Base-by-base conservation (phyloP, 1,140 invertebrate species). In the Cydia pomonella region DNA sequence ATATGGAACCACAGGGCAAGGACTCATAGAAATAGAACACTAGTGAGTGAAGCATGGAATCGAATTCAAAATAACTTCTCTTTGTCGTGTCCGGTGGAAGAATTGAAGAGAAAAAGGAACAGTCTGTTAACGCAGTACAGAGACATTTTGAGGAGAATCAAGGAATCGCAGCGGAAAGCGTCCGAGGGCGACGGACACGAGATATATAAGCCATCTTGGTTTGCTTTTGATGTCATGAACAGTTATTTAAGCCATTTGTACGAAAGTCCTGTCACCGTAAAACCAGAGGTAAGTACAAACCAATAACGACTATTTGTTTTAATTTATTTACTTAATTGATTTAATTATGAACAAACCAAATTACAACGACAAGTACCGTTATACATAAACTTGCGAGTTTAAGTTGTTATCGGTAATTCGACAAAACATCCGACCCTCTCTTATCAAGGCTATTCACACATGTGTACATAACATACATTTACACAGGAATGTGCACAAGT, bases 211-310 rank as follows among this genome's bases (percentile, higher is more conserved):
- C 81, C 80, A 50, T 38, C 78, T 59, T 84, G 78, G 83, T 84
- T 84, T 63, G 82, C 80, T 29, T 84, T 76, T 73, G 75, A 82
- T n/a, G 72, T 73, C 50, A 82, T 84, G 81, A 77, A 84, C 50
- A 47, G 47, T 50, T 83, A 78, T 74, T 75, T 84, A 59, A 72
- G 75, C 12, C 47, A 41, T n/a, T 63, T 44, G 16, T 73, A 74
- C 25, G 53, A 23, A 59, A n/a, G 53, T 59, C 16, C 53, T 38
- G 33, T 38, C 33, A 10, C 33, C 33, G 33, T 38, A 38, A 38
- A 38, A 38, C 9, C 7, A 38, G 33, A 10, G 9, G 33, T 38
- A 38, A 38, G 33, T 38, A 38, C 7, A 38, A 38, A 38, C 33
- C 9, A 38, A 38, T 33, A 33, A 33, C 29, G 9, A 33, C 29